Evolutionary conservation across 2,797 vertebrate genomes (phyloP).

Genomic region (Parauchenoglanis ngamensis): DNA sequence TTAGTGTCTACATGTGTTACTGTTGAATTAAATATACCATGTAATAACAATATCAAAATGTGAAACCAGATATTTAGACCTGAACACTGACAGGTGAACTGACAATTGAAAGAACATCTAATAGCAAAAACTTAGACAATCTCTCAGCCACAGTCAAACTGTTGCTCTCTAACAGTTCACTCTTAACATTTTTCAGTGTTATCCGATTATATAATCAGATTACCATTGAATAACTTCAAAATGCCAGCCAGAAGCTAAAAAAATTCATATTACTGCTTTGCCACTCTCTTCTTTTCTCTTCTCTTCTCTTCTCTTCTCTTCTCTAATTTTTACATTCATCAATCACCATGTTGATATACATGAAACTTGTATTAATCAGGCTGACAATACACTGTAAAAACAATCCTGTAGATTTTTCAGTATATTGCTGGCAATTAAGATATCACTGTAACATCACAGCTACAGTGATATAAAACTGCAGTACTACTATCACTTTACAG

Average conservation of each 20-base stretch:
- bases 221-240: background rate
- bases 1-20: background rate
- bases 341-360: background rate
- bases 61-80: constrained; percentile 7
- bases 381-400: background rate
- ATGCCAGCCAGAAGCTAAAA: background rate
- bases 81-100: background rate
- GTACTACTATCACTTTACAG: background rate
- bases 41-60: background rate
- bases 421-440: background rate
- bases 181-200: background rate
- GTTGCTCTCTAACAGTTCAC: background rate
- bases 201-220: constrained; percentile 15
- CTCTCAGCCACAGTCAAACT: background rate
- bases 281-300: background rate
- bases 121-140: background rate
- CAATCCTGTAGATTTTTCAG: background rate
- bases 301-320: background rate
- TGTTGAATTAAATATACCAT: constrained; percentile 6
- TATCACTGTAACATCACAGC: background rate
- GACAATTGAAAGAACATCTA: background rate
- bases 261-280: background rate
- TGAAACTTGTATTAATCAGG: background rate
- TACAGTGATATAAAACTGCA: background rate
- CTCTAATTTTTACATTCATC: background rate